A percentile compares a stretch with the other conserved stretches of the same genome.
phyloP scores from a whole-genome alignment of 2,797 vertebrate genomes.

The Nothura maculosa region DNA sequence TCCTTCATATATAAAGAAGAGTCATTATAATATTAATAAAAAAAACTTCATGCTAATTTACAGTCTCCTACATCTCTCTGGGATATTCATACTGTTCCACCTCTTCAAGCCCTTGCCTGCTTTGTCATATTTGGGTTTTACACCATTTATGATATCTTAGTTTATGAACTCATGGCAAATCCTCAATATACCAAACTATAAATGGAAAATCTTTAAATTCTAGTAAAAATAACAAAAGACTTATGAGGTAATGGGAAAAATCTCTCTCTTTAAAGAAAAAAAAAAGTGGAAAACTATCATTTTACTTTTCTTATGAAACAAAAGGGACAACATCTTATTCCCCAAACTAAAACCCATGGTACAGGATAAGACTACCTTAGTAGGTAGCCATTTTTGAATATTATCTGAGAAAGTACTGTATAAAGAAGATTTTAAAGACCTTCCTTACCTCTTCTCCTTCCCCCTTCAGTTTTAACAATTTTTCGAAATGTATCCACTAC shows the following conservation, averaged over 20 bases:
- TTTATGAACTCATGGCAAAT: not conserved
- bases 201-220: not conserved
- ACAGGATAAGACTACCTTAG: not conserved
- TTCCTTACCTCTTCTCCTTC: not conserved
- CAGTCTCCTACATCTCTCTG: not conserved
- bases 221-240: not conserved
- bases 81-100: not conserved
- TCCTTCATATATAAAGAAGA: not conserved
- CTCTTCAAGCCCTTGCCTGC: not conserved
- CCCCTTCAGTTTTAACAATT: not conserved
- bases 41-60: not conserved
- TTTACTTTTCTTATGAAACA: not conserved
- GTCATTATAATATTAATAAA: not conserved
- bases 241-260: not conserved
- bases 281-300: not conserved
- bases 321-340: not conserved
- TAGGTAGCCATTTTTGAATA: not conserved
- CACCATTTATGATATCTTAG: not conserved
- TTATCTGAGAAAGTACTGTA: not conserved
- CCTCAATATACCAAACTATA: not conserved
- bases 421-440: not conserved
- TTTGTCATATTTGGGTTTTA: not conserved
- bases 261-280: not conserved
- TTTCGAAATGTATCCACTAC: not conserved
- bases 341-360: not conserved